Evolutionary conservation across 23 tunicate genomes (phyloP), one percentile per base, ranked within the genome.

Genomic region (Ciona savignyi): DNA sequence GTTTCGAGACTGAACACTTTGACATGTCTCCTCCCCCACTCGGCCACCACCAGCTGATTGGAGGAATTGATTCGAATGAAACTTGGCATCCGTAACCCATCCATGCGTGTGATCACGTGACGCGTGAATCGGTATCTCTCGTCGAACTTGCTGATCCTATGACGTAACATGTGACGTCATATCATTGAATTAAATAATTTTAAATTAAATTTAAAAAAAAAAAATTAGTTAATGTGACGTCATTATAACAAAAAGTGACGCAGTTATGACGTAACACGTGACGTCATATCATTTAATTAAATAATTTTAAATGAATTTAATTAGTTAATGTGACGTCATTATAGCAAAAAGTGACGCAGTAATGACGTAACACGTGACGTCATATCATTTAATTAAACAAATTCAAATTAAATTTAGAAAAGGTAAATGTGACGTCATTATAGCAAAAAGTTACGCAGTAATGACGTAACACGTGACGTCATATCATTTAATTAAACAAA

Each of bases 31-130:
- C 51, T 81, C 29, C 81, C 73, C 96, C 96, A 88, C 72, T 82
- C 96, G 80, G 79, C 48, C 9, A 88, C 75, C 20, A 88, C 72
- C 51, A 88, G 72, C 35, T 82, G 87, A 19, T 79, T 78, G 68
- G 29, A n/a, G 4, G 77, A 35, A 62, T 32, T 88, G 49, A 82
- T 63, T 67, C 68, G 76, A 30, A 88, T 75, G 2, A 82, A 67
- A 70, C 96, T 88, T 1, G 96, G 96, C 96, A 88, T 88, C 60
- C 62, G 22, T 30, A 88, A 33, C 4, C 96, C 96, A 66, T 88
- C 84, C 21, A 35, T 72, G 70, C 70, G 81, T 11, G 84, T 77
- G 30, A 82, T 34, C n/a, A 82, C 76, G 70, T 88, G 96, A 65
- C 96, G 88, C 1, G 72, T 24, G 42, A 88, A 88, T 20, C 81